A percentile compares a stretch with the other conserved stretches of the same genome.
phyloP scores from a whole-genome alignment of 2,888 invertebrate genomes.

The Lepas anatifera region DNA sequence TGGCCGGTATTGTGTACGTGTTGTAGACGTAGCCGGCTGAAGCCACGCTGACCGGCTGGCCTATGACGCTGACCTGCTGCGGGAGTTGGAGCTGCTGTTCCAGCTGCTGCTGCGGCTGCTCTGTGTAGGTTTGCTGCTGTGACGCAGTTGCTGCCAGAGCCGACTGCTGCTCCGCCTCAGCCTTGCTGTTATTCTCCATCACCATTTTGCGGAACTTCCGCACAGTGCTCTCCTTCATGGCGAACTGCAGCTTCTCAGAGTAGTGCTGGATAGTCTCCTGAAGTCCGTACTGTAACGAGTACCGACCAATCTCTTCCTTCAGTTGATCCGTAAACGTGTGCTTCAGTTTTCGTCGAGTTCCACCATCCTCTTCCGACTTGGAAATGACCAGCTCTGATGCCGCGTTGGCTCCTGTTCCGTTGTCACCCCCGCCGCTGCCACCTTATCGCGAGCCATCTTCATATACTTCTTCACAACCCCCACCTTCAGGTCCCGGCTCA shows the following conservation, averaged over 20 bases:
- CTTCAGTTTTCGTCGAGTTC: conserved; percentile 9
- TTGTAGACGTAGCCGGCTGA: conserved; percentile 10
- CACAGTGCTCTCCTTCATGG: conserved; percentile 28
- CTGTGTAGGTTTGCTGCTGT: background rate
- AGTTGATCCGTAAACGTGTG: conserved; percentile 25
- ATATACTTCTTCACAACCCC: conserved; percentile 28
- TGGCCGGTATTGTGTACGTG: conserved; percentile 1
- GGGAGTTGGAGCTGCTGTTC: background rate
- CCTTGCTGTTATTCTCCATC: conserved; percentile 20
- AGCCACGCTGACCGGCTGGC: conserved; percentile 15
- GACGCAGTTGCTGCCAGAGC: background rate
- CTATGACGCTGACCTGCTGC: conserved; percentile 16
- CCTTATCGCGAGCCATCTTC: conserved; percentile 25
- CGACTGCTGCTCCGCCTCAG: background rate
- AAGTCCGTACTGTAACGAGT: conserved; percentile 27
- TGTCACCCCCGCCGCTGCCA: conserved; percentile 21
- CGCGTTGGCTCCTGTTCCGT: conserved; percentile 17
- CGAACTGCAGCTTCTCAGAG: conserved; percentile 26
- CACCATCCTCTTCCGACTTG: conserved; percentile 19
- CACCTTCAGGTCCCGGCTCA: conserved; percentile 26
- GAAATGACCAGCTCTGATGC: no score
- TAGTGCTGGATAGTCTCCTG: conserved; percentile 28
- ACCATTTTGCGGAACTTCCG: conserved; percentile 28
- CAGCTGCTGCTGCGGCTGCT: background rate
- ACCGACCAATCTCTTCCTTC: conserved; percentile 29